Conservation (phyloP, 2,113 vertebrate genomes). For the Tetrax tetrax region DNA sequence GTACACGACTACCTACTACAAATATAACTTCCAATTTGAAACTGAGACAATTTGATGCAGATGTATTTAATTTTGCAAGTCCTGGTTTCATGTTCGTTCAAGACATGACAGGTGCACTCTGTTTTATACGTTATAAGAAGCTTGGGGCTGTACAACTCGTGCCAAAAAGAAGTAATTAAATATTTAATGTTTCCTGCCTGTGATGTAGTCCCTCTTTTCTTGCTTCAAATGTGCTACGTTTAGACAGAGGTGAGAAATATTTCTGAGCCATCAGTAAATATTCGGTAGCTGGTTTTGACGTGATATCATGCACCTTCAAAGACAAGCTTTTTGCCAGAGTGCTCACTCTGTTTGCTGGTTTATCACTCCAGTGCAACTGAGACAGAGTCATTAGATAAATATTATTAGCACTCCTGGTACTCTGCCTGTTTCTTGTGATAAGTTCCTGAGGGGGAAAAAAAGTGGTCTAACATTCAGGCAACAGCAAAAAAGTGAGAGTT, state of each 20-base stretch:
- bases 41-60: slow-evolving; percentile 43
- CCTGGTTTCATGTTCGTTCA: slow-evolving; percentile 55
- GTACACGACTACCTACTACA: not conserved
- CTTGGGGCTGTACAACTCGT: not conserved
- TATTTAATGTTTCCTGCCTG: slow-evolving; percentile 71
- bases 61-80: slow-evolving; percentile 61
- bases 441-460: not conserved
- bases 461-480: not conserved
- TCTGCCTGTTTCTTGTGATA: not conserved
- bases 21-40: slow-evolving; percentile 29
- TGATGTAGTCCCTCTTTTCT: slow-evolving; percentile 58
- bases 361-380: slow-evolving; percentile 1
- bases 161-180: slow-evolving; percentile 61
- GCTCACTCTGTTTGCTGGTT: not conserved
- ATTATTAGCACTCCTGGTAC: not conserved
- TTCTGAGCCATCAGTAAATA: slow-evolving; percentile 66
- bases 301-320: slow-evolving; percentile 34
- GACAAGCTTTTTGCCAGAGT: not conserved
- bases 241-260: slow-evolving; percentile 69
- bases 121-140: slow-evolving; percentile 40
- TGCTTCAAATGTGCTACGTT: slow-evolving; percentile 63
- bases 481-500: not conserved
- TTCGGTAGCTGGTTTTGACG: slow-evolving; percentile 19
- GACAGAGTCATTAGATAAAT: not conserved
- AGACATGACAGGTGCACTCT: slow-evolving; percentile 48